Conservation (phyloP, 2,113 vertebrate species). For the Erythrocercus mccallii region DNA sequence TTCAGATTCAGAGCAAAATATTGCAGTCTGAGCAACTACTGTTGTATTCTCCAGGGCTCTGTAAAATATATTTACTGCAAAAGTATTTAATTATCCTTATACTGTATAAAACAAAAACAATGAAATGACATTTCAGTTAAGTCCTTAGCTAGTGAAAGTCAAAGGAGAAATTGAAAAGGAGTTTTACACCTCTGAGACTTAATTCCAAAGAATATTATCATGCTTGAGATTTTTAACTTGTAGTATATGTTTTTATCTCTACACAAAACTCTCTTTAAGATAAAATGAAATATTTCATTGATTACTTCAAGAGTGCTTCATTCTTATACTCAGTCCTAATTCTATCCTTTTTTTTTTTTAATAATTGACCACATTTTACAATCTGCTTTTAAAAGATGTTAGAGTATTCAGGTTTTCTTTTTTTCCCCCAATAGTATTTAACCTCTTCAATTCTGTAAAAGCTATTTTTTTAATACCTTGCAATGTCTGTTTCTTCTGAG, state of each 20-base stretch:
- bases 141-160: background rate
- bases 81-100: background rate
- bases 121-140: background rate
- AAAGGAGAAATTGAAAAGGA: background rate
- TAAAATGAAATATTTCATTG: background rate
- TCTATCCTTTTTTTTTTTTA: background rate
- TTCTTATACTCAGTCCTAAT: background rate
- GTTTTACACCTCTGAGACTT: background rate
- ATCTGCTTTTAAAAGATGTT: background rate
- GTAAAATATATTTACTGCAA: background rate
- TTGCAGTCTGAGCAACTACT: background rate
- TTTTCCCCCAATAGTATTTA: fast-evolving
- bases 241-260: background rate
- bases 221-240: background rate
- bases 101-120: background rate
- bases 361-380: background rate
- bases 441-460: background rate
- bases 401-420: background rate
- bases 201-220: background rate
- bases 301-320: background rate
- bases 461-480: background rate
- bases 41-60: background rate
- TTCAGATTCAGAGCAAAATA: background rate
- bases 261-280: background rate
- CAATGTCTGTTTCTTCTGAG: background rate